Evolutionary conservation across 2,113 vertebrate genomes (phyloP).

Genomic region (Dascyllus trimaculatus): DNA sequence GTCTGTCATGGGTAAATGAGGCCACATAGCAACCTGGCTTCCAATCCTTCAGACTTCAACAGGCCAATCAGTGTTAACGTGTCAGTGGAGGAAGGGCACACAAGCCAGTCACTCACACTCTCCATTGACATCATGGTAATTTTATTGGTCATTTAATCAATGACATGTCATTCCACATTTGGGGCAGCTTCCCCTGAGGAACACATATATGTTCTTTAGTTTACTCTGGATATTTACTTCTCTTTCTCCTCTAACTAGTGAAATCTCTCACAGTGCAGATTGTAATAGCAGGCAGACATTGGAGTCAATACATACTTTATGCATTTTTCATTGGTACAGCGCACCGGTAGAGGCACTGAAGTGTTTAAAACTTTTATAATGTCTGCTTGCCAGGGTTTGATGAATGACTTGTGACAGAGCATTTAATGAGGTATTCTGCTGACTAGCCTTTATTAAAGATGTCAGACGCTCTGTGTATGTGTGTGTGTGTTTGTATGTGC

Average conservation of each 20-base stretch:
- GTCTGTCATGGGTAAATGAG: background rate
- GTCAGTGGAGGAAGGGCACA: constrained; percentile 13
- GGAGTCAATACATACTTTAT: constrained; percentile 50
- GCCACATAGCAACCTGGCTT: background rate
- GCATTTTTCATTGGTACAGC: constrained; percentile 62
- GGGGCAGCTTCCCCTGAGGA: background rate
- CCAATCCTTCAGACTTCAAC: constrained; percentile 27
- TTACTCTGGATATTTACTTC: constrained; percentile 3
- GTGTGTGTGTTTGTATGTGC: background rate
- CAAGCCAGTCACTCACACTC: constrained; percentile 44
- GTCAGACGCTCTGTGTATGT: constrained; percentile 23
- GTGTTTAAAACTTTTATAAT: constrained; percentile 55
- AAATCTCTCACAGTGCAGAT: background rate
- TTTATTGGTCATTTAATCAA: constrained; percentile 48
- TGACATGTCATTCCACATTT: constrained; percentile 6
- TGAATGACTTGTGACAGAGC: constrained; percentile 62
- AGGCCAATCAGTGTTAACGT: constrained; percentile 27
- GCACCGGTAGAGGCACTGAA: constrained; percentile 18
- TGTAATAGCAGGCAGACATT: constrained; percentile 43
- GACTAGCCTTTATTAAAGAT: constrained; percentile 38
- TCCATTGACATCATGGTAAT: constrained; percentile 49
- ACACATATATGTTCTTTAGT: background rate
- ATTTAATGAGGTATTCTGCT: constrained; percentile 62
- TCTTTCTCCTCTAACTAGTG: background rate
- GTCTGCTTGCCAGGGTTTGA: constrained; percentile 46